A percentile compares a stretch with the other conserved stretches of the same genome.
Evolutionary conservation across 2,797 vertebrate species (phyloP).

Genomic region (Eupleurogrammus muticus): DNA sequence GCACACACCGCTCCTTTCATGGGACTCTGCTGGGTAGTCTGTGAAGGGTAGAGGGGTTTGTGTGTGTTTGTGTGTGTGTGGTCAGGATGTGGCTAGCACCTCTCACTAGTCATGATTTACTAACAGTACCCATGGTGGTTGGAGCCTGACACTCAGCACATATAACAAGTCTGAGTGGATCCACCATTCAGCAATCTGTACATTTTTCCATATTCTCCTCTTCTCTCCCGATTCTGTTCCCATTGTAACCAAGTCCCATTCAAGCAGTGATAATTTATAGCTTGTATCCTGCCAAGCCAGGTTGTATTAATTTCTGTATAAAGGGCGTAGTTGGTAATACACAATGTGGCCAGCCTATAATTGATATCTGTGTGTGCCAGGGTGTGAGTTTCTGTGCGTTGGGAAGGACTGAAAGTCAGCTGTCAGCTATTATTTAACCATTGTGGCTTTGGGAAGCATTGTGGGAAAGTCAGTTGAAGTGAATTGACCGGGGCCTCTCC

Average conservation of each 20-base stretch:
- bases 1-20: constrained; percentile 44
- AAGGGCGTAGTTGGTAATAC: constrained; percentile 40
- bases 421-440: constrained; percentile 71
- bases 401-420: constrained; percentile 46
- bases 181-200: constrained; percentile 40
- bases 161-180: constrained; percentile 55
- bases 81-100: constrained; percentile 77
- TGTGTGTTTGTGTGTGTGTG: constrained; percentile 76
- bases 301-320: constrained; percentile 58
- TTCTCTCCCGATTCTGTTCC: constrained; percentile 26
- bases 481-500: constrained; percentile 62
- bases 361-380: constrained; percentile 31
- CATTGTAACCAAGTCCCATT: constrained; percentile 24
- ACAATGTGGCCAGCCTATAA: constrained; percentile 42
- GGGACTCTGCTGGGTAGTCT: constrained; percentile 48
- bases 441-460: constrained; percentile 66
- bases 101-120: constrained; percentile 73
- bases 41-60: constrained; percentile 63
- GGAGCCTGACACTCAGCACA: constrained; percentile 66
- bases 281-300: constrained; percentile 39
- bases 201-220: constrained; percentile 29
- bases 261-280: constrained; percentile 54
- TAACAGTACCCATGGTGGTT: constrained; percentile 69
- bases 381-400: constrained; percentile 42
- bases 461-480: constrained; percentile 59